Evolutionary conservation across 2,888 invertebrate genomes (phyloP).

Genomic region (Xanthia icteritia): DNA sequence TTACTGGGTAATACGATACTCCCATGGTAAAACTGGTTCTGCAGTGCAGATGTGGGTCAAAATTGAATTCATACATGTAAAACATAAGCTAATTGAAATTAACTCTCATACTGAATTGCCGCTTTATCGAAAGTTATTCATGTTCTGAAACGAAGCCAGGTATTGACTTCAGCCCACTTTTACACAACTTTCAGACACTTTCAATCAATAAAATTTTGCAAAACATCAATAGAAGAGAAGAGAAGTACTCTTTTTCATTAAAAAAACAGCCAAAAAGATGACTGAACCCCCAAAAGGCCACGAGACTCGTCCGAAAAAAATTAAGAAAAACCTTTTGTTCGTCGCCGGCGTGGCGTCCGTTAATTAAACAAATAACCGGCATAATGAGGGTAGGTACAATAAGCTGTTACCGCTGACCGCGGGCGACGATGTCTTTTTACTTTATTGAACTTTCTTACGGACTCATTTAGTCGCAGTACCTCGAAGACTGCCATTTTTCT

Average conservation of each 20-base stretch:
- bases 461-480: conserved; percentile 49
- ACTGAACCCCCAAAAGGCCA: conserved; percentile 34
- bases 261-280: conserved; percentile 43
- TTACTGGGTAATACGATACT: no score
- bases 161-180: background rate
- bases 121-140: background rate
- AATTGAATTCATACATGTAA: background rate
- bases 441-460: conserved; percentile 41
- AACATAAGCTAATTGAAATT: background rate
- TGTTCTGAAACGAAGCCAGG: background rate
- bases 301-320: conserved; percentile 56
- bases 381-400: conserved; percentile 75
- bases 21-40: no score
- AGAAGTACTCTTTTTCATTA: conserved; percentile 7
- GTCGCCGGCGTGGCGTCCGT: conserved; percentile 66
- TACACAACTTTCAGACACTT: background rate
- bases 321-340: conserved; percentile 73
- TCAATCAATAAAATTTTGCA: conserved; percentile 3
- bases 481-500: conserved; percentile 28
- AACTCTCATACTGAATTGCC: background rate
- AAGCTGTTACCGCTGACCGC: conserved; percentile 67
- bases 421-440: conserved; percentile 60
- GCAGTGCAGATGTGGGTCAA: background rate
- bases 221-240: conserved; percentile 12
- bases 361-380: conserved; percentile 82